Conservation (phyloP, 2,113 vertebrate genomes). For the Elanus axillaris region DNA sequence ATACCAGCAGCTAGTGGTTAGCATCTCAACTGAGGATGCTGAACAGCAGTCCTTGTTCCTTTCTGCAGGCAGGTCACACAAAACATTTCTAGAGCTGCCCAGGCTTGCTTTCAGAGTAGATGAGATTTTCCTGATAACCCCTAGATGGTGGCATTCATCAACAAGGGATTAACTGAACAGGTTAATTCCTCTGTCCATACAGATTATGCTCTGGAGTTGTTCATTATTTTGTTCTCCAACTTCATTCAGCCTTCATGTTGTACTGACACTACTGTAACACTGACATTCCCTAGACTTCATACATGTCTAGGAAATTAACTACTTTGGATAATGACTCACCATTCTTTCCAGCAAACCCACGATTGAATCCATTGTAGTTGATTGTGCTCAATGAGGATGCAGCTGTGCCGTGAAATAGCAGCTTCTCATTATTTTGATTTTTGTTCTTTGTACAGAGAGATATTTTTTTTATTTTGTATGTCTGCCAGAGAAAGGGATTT, state of each 20-base stretch:
- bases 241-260: neutral
- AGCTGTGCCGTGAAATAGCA: constrained; percentile 84
- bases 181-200: neutral
- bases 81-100: neutral
- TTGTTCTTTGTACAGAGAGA: constrained; percentile 78
- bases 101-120: neutral
- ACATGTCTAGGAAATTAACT: neutral
- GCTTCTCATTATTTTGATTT: constrained; percentile 71
- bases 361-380: constrained; percentile 84
- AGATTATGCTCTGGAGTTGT: neutral
- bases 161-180: neutral
- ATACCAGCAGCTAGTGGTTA: neutral
- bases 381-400: constrained; percentile 53
- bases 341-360: constrained; percentile 82
- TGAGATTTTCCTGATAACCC: neutral
- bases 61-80: neutral
- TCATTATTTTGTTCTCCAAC: neutral
- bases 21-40: neutral
- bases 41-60: neutral
- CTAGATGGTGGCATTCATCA: neutral
- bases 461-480: constrained; percentile 79
- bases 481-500: constrained; percentile 81
- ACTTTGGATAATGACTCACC: constrained; percentile 70
- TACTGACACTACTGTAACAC: fast-evolving
- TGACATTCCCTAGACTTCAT: neutral